phyloP scores from a whole-genome alignment of 2,113 vertebrate species.

The Pachycephala philippinensis region DNA sequence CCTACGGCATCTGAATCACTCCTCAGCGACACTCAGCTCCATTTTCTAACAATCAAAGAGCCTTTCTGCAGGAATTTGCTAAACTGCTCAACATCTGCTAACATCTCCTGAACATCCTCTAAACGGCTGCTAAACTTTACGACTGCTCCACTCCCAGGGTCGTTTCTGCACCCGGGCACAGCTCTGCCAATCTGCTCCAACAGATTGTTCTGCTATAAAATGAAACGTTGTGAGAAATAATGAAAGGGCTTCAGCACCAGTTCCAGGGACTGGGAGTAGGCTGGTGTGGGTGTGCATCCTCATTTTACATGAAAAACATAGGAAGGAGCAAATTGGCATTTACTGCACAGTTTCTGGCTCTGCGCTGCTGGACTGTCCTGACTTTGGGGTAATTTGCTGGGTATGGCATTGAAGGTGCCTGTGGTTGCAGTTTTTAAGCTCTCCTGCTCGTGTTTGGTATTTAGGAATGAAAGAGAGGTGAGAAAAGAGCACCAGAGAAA shows the following conservation, averaged over 20 bases:
- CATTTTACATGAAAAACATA: background rate
- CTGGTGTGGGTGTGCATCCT: background rate
- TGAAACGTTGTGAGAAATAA: rapidly evolving
- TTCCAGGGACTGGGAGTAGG: background rate
- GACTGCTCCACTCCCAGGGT: background rate
- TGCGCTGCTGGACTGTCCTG: background rate
- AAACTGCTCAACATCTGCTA: conserved; percentile 10
- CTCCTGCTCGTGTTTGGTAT: background rate
- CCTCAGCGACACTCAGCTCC: background rate
- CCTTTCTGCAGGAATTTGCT: background rate
- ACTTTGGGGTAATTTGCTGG: background rate
- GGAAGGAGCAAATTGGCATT: background rate
- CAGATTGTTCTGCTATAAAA: background rate
- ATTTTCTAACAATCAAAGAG: background rate
- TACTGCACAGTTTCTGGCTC: background rate
- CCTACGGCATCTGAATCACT: background rate
- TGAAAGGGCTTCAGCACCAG: background rate
- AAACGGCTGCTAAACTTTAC: background rate
- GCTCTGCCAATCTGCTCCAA: conserved; percentile 11
- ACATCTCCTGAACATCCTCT: background rate
- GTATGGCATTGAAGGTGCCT: background rate
- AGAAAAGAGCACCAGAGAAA: background rate
- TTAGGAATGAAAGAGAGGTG: background rate
- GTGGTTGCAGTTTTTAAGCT: background rate
- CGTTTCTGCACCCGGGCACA: background rate